phyloP scores from a whole-genome alignment of 2,888 invertebrate genomes.

The Pachymerium ferrugineum region DNA sequence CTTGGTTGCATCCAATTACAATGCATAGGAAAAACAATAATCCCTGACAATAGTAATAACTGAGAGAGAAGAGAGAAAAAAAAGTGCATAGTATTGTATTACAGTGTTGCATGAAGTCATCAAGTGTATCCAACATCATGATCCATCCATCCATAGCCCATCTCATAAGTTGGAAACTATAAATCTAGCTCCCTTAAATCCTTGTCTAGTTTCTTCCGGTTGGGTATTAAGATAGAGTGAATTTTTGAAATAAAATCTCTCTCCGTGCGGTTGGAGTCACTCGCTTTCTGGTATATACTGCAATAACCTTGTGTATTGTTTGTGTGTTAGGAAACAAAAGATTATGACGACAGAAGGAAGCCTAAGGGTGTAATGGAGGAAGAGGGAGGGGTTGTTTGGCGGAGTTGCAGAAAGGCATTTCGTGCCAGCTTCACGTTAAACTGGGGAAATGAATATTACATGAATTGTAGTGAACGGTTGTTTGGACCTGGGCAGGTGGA shows the following conservation, averaged over 20 bases:
- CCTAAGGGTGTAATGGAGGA: conserved; percentile 17
- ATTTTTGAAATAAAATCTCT: conserved; percentile 5
- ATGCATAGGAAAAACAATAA: conserved; percentile 19
- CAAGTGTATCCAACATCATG: conserved; percentile 5
- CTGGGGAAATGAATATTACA: conserved; percentile 19
- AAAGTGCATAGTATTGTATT: background rate
- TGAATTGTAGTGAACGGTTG: conserved; percentile 18
- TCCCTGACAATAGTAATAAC: background rate
- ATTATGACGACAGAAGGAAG: conserved; percentile 15
- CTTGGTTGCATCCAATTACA: conserved; percentile 8
- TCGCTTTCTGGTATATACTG: background rate
- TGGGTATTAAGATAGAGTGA: background rate
- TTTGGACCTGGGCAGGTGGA: conserved; percentile 16
- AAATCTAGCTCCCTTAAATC: conserved; percentile 14
- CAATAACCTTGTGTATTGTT: background rate
- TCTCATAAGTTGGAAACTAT: conserved; percentile 15
- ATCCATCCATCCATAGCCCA: conserved; percentile 4
- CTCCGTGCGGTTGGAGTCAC: background rate
- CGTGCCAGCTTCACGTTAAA: conserved; percentile 8
- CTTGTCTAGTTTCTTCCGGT: background rate
- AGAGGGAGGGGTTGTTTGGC: conserved; percentile 2
- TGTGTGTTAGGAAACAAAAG: conserved; percentile 1
- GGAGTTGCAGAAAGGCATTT: conserved; percentile 14
- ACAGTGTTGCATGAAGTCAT: background rate
- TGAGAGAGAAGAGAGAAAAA: background rate